A percentile compares a stretch with the other conserved stretches of the same genome.
Evolutionary conservation across 2,888 invertebrate genomes (phyloP).

Genomic region (Xylota segnis): DNA sequence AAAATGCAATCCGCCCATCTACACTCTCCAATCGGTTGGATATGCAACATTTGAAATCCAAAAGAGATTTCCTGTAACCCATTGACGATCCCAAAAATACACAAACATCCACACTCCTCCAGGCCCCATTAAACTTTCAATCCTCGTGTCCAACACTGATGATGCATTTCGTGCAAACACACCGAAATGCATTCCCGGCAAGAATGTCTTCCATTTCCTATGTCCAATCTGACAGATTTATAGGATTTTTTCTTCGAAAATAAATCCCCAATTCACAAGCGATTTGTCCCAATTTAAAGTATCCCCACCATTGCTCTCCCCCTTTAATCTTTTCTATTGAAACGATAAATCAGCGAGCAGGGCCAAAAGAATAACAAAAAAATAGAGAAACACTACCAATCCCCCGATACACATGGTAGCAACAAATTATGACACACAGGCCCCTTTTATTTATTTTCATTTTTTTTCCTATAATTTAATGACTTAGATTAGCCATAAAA

Average conservation of each 20-base stretch:
- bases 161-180: constrained; percentile 47
- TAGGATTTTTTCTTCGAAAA: constrained; percentile 51
- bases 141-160: constrained; percentile 31
- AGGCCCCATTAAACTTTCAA: constrained; percentile 45
- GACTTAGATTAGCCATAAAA: constrained; percentile 63
- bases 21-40: neutral
- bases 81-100: constrained; percentile 1
- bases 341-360: constrained; percentile 54
- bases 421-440: constrained; percentile 64
- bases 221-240: constrained; percentile 63
- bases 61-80: constrained; percentile 31
- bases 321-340: constrained; percentile 53
- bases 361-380: neutral
- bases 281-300: constrained; percentile 72
- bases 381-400: constrained; percentile 13
- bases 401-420: constrained; percentile 53
- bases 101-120: neutral
- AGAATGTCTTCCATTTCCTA: constrained; percentile 50
- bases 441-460: too few relatives aligned
- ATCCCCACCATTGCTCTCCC: constrained; percentile 31
- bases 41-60: neutral
- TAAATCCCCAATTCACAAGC: constrained; percentile 72
- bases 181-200: constrained; percentile 8
- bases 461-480: constrained; percentile 57
- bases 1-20: constrained; percentile 21